Base-by-base conservation (phyloP, 2,113 vertebrate genomes). In the Ictalurus punctatus region DNA sequence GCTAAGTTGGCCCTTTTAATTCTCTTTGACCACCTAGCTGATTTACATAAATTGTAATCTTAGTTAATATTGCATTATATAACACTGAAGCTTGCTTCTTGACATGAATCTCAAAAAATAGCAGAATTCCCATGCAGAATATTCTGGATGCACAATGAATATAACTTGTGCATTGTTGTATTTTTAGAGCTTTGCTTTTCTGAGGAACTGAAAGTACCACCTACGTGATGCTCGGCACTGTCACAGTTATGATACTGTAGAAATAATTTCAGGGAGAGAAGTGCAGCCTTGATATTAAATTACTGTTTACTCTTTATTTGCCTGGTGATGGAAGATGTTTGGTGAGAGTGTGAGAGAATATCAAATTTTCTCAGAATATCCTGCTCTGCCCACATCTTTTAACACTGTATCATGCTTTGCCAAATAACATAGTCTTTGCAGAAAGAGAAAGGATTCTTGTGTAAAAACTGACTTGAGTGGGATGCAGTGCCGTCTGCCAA, bases 231-330 rank as follows among this genome's bases (percentile, higher is more conserved):
- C 30, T 83, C 59, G n/a, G 71, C 37, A 23, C 30, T 83, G 78
- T 83, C 67, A 73, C 61, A 86, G 86, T 65, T 90, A 84, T 90
- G 87, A 91, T 88, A 71, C 61, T 91, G 73, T 79, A 52, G 81
- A 91, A 91, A 86, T 89, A 78, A 91, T 88, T 86, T 89, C 86
- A 89, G 90, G 40, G 56, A 65, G 61, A 84, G 84, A 86, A 52
- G 23, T 85, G 81, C 61, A 89, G 61, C 13, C 84, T 88, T 90
- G 84, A 83, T 87, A 86, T 88, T 88, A 86, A 87, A 88, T 90
- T 89, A 85, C 78, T 90, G 83, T 90, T 59, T 90, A 79, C 81
- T 86, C 52, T 88, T 58, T 78, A 58, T 84, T 89, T 89, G 63
- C 83, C 80, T 85, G 74, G 65, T 85, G 59, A 79, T 54, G 84